phyloP scores from a whole-genome alignment of 2,888 invertebrate genomes.

The Eledone cirrhosa region DNA sequence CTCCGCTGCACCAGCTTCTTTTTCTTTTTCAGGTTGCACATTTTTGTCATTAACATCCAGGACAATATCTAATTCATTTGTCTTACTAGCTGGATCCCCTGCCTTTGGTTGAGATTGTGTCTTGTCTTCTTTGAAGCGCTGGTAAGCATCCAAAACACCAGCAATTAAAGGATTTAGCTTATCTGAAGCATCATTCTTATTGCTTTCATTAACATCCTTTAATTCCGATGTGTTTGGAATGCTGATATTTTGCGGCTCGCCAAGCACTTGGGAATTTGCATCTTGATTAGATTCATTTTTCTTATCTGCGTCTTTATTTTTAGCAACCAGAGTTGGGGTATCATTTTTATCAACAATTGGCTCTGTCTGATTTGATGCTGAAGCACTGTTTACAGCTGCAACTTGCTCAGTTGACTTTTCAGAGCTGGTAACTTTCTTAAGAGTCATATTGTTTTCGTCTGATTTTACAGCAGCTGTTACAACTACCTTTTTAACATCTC shows the following conservation, averaged over 20 bases:
- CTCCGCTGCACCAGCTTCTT: not conserved
- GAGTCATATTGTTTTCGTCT: too few relatives aligned
- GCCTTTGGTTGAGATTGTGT: not conserved
- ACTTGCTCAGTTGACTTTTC: too few relatives aligned
- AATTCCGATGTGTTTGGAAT: not conserved
- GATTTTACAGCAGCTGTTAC: too few relatives aligned
- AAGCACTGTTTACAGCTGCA: too few relatives aligned
- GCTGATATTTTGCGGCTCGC: too few relatives aligned
- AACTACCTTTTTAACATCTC: too few relatives aligned
- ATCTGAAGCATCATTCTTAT: slow-evolving; percentile 12
- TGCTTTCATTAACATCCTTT: not conserved
- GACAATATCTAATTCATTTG: not conserved
- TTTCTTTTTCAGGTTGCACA: not conserved
- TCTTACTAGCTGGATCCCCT: not conserved
- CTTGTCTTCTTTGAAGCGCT: slow-evolving; percentile 8
- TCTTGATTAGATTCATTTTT: too few relatives aligned
- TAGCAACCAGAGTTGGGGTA: not conserved
- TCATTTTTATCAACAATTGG: not conserved
- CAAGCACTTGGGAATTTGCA: too few relatives aligned
- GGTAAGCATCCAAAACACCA: slow-evolving; percentile 13
- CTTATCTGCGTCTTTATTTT: too few relatives aligned
- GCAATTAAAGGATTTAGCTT: slow-evolving; percentile 21
- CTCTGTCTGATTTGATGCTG: too few relatives aligned
- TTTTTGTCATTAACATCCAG: not conserved
- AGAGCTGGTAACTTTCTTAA: too few relatives aligned